Conservation (phyloP, 2,797 vertebrate species). For the Malurus leucopterus region DNA sequence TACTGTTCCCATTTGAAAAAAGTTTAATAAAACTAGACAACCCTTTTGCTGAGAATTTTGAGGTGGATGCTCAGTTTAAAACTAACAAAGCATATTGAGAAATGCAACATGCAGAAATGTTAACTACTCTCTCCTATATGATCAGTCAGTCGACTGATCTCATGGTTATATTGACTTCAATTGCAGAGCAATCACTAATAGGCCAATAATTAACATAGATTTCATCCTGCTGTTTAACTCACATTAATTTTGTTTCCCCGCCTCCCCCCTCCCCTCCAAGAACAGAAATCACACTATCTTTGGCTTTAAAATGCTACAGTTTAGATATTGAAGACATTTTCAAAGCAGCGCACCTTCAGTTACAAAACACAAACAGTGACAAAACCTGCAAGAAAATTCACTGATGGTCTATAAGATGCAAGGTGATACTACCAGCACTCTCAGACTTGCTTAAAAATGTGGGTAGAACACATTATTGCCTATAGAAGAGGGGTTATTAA, state of each 20-base stretch:
- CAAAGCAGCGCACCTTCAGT: background rate
- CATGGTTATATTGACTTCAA: background rate
- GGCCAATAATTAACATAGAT: background rate
- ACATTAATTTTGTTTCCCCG: background rate
- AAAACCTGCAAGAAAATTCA: background rate
- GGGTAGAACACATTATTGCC: background rate
- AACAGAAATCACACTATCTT: background rate
- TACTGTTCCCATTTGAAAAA: background rate
- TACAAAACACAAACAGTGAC: background rate
- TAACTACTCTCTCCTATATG: background rate
- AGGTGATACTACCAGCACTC: background rate
- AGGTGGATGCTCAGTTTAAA: background rate
- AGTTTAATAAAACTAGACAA: background rate
- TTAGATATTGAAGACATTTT: background rate
- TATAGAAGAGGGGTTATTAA: background rate
- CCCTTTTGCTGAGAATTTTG: background rate
- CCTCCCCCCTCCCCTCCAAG: too few relatives aligned
- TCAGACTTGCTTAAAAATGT: background rate
- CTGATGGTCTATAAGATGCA: background rate
- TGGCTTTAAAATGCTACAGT: background rate
- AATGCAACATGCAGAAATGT: background rate
- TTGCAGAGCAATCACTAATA: background rate
- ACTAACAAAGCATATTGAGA: background rate
- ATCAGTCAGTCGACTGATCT: background rate
- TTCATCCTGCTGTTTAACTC: background rate